Evolutionary conservation across 2,797 vertebrate species (phyloP).

Genomic region (Tapera naevia): DNA sequence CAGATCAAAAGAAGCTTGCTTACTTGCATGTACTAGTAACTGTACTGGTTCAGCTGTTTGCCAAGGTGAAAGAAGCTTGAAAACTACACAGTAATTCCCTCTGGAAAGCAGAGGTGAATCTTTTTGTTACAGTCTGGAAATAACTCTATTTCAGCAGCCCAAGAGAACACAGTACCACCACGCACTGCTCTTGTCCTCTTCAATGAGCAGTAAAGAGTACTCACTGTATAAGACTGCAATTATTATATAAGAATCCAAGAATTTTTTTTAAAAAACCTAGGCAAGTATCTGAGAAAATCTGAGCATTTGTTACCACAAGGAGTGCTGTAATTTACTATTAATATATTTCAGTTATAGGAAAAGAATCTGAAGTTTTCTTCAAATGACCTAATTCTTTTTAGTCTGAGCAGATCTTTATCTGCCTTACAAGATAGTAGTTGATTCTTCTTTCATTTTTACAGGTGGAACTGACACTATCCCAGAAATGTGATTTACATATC

Average conservation of each 20-base stretch:
- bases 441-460: not conserved
- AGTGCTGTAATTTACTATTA: not conserved
- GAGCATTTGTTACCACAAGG: not conserved
- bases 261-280: not conserved
- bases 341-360: not conserved
- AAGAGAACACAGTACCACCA: not conserved
- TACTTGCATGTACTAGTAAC: not conserved
- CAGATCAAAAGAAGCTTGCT: not conserved
- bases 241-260: not conserved
- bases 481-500: not conserved
- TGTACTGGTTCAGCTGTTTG: not conserved
- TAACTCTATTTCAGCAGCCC: not conserved
- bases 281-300: not conserved
- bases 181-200: not conserved
- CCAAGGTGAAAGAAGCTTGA: not conserved
- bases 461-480: not conserved
- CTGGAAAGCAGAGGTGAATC: not conserved
- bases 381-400: not conserved
- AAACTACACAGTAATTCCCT: not conserved
- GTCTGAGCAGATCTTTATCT: not conserved
- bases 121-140: not conserved
- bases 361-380: not conserved
- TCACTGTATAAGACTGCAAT: not conserved
- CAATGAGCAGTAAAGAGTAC: not conserved
- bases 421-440: not conserved